These are phyloP conservation scores for Lepidurus couesii DNA, from an alignment of 1,140 invertebrate genomes.

Conservation along the genomic window DNA sequence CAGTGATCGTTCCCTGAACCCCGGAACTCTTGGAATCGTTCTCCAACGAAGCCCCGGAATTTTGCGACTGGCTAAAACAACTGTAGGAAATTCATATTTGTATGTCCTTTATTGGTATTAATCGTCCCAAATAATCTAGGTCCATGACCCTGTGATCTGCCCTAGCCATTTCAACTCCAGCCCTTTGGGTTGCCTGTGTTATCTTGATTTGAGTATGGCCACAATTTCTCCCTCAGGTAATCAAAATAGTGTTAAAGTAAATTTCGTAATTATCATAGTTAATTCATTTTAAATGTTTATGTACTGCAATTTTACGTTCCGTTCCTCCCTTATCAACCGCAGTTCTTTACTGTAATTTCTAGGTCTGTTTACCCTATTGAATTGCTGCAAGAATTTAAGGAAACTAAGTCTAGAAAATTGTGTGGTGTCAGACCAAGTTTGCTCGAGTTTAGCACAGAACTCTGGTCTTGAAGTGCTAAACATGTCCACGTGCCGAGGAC, in stretches of 20 bases:
- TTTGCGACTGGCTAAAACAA: slow-evolving; percentile 66
- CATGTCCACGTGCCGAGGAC: slow-evolving; percentile 63
- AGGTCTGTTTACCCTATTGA: slow-evolving; percentile 56
- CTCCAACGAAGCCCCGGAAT: slow-evolving; percentile 65
- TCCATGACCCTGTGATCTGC: slow-evolving; percentile 42
- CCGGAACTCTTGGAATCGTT: slow-evolving; percentile 62
- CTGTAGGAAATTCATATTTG: slow-evolving; percentile 48
- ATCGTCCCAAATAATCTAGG: slow-evolving; percentile 40
- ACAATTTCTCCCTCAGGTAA: slow-evolving; percentile 53
- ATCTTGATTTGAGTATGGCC: slow-evolving; percentile 76
- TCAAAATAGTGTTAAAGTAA: background rate
- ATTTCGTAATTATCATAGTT: too few species aligned
- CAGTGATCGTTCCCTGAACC: slow-evolving; percentile 58
- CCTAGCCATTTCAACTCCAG: slow-evolving; percentile 31
- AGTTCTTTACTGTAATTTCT: slow-evolving; percentile 33
- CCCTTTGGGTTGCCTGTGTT: slow-evolving; percentile 57
- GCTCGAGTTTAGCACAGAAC: slow-evolving; percentile 60
- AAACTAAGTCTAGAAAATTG: slow-evolving; percentile 79
- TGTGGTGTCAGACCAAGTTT: slow-evolving; percentile 55
- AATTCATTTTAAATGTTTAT: too few species aligned
- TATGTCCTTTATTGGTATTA: slow-evolving; percentile 37
- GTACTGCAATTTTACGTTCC: too few species aligned
- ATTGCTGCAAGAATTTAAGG: slow-evolving; percentile 60
- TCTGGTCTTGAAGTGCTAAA: slow-evolving; percentile 62
- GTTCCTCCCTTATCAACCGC: too few species aligned